Evolutionary conservation across 2,888 invertebrate genomes (phyloP).

Genomic region (Ennomos fuscantarius): DNA sequence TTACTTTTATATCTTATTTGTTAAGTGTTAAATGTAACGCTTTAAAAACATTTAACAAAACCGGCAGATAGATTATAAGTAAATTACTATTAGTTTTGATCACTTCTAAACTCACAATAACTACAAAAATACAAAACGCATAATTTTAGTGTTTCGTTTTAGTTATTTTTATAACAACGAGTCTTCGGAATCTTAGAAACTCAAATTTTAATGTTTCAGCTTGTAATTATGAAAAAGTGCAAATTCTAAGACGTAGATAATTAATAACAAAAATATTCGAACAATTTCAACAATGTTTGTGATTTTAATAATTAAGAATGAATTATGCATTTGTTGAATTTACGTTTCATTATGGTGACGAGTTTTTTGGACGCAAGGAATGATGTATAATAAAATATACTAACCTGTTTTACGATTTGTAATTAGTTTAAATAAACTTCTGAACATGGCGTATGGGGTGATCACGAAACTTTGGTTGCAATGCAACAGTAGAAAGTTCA

Average conservation of each 20-base stretch:
- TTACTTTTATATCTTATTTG: no score
- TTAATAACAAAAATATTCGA: constrained; percentile 18
- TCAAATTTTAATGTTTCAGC: constrained; percentile 10
- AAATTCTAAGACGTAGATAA: constrained; percentile 13
- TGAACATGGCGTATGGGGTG: not conserved
- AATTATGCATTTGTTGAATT: constrained; percentile 19
- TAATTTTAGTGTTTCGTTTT: no score
- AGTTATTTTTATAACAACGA: no score
- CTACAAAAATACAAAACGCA: no score
- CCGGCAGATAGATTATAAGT: no score
- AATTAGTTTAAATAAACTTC: not conserved
- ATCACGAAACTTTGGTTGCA: no score
- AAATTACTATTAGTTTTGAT: no score
- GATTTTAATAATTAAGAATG: constrained; percentile 28
- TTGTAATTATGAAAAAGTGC: constrained; percentile 21
- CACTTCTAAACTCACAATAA: no score
- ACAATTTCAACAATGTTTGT: constrained; percentile 17
- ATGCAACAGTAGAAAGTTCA: no score
- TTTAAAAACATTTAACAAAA: no score
- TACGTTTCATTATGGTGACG: constrained; percentile 8
- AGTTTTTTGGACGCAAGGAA: constrained; percentile 14
- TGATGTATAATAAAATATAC: constrained; percentile 1
- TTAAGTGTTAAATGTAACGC: no score
- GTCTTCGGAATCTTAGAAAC: not conserved
- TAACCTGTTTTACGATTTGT: no score